phyloP scores from a whole-genome alignment of 1,140 invertebrate species.

The Drosophila bipectinata region DNA sequence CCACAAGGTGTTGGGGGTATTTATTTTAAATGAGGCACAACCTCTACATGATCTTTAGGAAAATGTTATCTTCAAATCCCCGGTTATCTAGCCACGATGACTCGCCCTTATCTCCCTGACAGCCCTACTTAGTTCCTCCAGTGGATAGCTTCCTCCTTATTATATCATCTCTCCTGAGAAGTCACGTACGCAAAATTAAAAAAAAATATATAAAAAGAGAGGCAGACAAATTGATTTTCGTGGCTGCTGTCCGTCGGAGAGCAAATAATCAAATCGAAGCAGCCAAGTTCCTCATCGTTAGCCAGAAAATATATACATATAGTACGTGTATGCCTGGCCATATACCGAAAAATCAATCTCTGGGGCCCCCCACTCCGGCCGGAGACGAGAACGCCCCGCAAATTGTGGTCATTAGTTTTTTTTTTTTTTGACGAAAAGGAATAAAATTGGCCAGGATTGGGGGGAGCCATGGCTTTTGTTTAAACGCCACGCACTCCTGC shows the following conservation, averaged over 20 bases:
- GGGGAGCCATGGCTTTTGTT: slow-evolving; percentile 48
- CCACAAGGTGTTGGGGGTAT: too few species aligned
- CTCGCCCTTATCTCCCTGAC: too few species aligned
- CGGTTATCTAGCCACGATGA: too few species aligned
- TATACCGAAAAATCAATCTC: slow-evolving; percentile 65
- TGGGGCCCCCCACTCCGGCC: slow-evolving; percentile 27
- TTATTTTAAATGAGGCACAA: too few species aligned
- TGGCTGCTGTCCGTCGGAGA: slow-evolving; percentile 49
- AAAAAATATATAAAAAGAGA: slow-evolving; percentile 14
- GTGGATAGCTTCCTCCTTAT: slow-evolving; percentile 16
- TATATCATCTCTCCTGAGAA: slow-evolving; percentile 37
- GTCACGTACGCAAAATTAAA: slow-evolving; percentile 68
- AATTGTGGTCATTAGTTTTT: slow-evolving; percentile 79
- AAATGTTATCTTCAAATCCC: not conserved
- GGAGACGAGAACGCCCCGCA: slow-evolving; percentile 57
- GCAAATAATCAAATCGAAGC: slow-evolving; percentile 74
- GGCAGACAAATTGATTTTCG: slow-evolving; percentile 71
- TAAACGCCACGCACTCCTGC: slow-evolving; percentile 30
- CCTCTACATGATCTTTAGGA: too few species aligned
- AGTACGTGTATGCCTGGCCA: slow-evolving; percentile 1
- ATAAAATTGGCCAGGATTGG: slow-evolving; percentile 41
- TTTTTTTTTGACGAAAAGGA: slow-evolving; percentile 30
- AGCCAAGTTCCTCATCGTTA: slow-evolving; percentile 35
- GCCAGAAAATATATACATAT: slow-evolving; percentile 2
- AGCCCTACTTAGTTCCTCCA: too few species aligned